These are phyloP conservation scores for Mungos mungo DNA, from an alignment of 2,113 vertebrate species.

Conservation along the genomic window DNA sequence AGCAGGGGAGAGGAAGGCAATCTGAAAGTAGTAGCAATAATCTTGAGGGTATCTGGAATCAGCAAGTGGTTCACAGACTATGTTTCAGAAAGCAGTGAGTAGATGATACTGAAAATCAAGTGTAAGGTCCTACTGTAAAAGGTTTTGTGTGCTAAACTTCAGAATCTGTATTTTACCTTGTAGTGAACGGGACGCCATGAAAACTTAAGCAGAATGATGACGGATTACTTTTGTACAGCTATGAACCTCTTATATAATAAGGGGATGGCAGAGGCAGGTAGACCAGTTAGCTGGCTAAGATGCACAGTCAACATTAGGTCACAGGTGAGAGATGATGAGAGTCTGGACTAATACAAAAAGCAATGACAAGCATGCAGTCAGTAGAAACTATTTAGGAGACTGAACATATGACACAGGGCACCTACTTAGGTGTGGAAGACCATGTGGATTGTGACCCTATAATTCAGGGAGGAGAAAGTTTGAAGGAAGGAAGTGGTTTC, in stretches of 20 bases:
- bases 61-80: background rate
- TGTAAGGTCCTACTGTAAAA: background rate
- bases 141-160: background rate
- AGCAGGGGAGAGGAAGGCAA: background rate
- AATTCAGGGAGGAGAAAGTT: background rate
- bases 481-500: background rate
- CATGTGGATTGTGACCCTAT: background rate
- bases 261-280: background rate
- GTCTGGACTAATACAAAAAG: background rate
- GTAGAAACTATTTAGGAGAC: background rate
- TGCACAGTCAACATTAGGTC: background rate
- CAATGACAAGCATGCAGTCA: background rate
- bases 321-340: background rate
- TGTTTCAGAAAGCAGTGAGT: background rate
- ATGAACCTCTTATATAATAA: background rate
- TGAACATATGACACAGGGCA: background rate
- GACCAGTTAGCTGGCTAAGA: background rate
- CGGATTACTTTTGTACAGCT: background rate
- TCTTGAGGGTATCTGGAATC: background rate
- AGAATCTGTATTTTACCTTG: background rate
- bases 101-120: background rate
- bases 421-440: background rate
- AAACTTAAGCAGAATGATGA: background rate
- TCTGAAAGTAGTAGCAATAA: background rate
- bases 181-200: background rate